Conservation (phyloP, 2,797 vertebrate species). For the Anisognathus igniventris region DNA sequence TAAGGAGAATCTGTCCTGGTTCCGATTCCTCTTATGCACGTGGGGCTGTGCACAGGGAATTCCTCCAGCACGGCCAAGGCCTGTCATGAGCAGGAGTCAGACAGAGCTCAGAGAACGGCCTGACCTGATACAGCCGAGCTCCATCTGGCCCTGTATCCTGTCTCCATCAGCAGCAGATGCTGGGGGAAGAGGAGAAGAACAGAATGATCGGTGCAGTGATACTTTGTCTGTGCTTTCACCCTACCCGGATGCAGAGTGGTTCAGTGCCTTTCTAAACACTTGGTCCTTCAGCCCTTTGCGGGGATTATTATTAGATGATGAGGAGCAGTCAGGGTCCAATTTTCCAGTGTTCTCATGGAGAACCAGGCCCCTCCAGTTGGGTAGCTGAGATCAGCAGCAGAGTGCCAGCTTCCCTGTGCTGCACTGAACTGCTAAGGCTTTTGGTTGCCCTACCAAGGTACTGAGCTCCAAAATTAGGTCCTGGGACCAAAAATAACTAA, state of each 20-base stretch:
- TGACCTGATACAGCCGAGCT: neutral
- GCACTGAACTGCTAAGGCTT: neutral
- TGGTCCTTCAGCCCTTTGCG: accelerated
- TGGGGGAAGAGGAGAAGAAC: neutral
- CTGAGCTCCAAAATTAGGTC: constrained; percentile 52
- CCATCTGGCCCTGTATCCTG: neutral
- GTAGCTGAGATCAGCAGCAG: neutral
- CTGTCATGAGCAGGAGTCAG: neutral
- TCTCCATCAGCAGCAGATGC: neutral
- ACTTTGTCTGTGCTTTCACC: neutral
- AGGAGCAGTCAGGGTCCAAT: neutral
- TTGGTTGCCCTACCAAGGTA: constrained; percentile 22
- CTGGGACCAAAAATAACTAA: constrained; percentile 33
- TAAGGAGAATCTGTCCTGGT: constrained; percentile 28
- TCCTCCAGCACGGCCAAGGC: accelerated
- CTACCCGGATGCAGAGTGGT: neutral
- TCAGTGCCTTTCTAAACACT: neutral
- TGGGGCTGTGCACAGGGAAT: neutral
- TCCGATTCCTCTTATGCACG: neutral
- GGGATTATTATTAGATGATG: neutral
- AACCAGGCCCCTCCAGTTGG: accelerated
- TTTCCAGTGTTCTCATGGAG: neutral
- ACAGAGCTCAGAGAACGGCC: neutral
- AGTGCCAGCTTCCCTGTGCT: neutral
- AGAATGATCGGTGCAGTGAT: neutral